These are phyloP conservation scores for Diarsia mendica DNA, from an alignment of 2,888 invertebrate species.

Conservation along the genomic window DNA sequence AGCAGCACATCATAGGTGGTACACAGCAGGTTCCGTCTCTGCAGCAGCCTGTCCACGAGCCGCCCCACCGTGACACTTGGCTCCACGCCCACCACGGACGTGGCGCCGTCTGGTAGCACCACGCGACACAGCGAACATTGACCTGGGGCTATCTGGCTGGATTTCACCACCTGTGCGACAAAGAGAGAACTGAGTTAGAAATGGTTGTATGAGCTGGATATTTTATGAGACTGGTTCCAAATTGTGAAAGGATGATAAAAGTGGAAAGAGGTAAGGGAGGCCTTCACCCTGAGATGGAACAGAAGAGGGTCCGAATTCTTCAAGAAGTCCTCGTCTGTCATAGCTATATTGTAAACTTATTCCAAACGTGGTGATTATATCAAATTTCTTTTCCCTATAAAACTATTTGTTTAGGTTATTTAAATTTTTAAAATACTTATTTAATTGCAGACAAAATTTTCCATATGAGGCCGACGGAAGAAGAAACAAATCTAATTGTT, in stretches of 20 bases:
- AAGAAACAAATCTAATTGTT: not conserved
- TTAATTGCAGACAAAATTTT: not conserved
- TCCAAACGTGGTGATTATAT: not conserved
- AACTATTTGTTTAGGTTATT: not conserved
- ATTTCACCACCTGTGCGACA: conserved; percentile 80
- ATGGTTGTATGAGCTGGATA: not conserved
- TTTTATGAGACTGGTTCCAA: not conserved
- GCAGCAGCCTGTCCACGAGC: conserved; percentile 95
- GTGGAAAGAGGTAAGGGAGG: not conserved
- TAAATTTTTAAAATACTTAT: not conserved
- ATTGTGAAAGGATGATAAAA: not conserved
- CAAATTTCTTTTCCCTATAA: not conserved
- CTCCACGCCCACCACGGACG: conserved; percentile 96
- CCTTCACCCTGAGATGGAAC: not conserved
- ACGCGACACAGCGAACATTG: conserved; percentile 93
- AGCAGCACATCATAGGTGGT: conserved; percentile 95
- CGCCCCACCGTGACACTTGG: conserved; percentile 93
- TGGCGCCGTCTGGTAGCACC: conserved; percentile 96
- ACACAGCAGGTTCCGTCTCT: conserved; percentile 95
- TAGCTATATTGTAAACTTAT: not conserved
- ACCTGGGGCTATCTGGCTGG: conserved; percentile 70
- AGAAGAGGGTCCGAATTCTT: not conserved
- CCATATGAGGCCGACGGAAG: not conserved
- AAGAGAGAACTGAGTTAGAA: not conserved
- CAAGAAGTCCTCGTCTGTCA: not conserved